These are phyloP conservation scores for Mormyrus iriodes DNA, from an alignment of 2,113 vertebrate genomes.

Conservation along the genomic window DNA sequence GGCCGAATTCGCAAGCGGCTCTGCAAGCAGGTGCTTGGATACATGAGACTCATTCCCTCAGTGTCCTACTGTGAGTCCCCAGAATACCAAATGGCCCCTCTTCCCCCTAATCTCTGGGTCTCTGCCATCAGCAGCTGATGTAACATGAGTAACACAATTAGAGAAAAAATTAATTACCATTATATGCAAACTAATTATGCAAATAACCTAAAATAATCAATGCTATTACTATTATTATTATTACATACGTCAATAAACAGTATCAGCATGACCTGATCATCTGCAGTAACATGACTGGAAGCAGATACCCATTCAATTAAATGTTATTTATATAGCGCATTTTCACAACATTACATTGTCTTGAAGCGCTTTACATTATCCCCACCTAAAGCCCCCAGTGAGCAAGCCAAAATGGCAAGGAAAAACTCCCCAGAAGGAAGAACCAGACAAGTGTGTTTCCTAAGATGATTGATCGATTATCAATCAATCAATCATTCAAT, in stretches of 20 bases:
- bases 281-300: background rate
- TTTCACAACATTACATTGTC: background rate
- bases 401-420: background rate
- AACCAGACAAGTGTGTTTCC: background rate
- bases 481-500: too few species aligned
- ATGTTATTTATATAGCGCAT: background rate
- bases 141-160: constrained; percentile 48
- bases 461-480: background rate
- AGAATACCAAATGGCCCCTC: constrained; percentile 49
- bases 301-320: background rate
- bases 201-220: background rate
- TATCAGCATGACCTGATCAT: background rate
- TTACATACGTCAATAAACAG: background rate
- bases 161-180: constrained; percentile 4
- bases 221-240: background rate
- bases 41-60: constrained; percentile 26
- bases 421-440: background rate
- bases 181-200: background rate
- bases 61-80: constrained; percentile 28
- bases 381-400: background rate
- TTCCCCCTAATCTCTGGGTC: constrained; percentile 47
- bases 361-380: background rate
- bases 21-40: constrained; percentile 35
- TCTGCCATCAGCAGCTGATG: constrained; percentile 46
- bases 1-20: constrained; percentile 16